Base-by-base conservation (phyloP, 2,888 invertebrate species). In the Mechanitis mazaeus region DNA sequence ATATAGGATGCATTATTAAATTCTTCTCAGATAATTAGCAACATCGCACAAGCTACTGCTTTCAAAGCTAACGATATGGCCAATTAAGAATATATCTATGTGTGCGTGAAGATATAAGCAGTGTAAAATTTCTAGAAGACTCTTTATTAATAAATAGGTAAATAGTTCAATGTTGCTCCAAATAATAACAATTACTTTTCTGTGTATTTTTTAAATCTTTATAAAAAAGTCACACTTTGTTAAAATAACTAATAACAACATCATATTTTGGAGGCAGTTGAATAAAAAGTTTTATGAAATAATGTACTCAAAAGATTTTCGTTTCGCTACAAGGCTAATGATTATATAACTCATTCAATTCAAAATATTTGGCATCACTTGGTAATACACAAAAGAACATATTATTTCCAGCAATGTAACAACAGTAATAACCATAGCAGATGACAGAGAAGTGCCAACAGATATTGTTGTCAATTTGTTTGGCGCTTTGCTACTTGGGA, bases 401-500 rank as follows among this genome's bases (percentile, higher is more conserved):
- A 56, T 56, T 56, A 38, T 38, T 56, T n/a, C 28, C 4, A 38
- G 31, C 56, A 28, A 50, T 75, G 72, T 72, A 70, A 70, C 72
- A 70, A 75, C 74, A 77, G 79, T 82, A 85, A 86, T 86, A 86
- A 85, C 81, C 71, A 64, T 71, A 72, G 69, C 69, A 78, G 76
- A 79, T 82, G 86, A 84, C 85, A 83, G 79, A 74, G 75, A 78
- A 75, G 83, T 82, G 84, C 79, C 84, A 83, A 77, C 83, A 83
- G 79, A 87, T 86, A 85, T 85, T 85, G 86, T 81, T 80, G 79
- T 84, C 87, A 87, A 87, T 87, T 87, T 87, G 86, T 87, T 86
- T 78, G 74, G 76, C 75, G 72, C 86, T 68, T 66, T 69, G 74
- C 86, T 85, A 81, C 78, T 88, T 87, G 81, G 78, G 79, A 89